Evolutionary conservation across 1,140 invertebrate genomes (phyloP), one percentile per base, ranked within the genome.

Genomic region (Calephelis virginiensis): DNA sequence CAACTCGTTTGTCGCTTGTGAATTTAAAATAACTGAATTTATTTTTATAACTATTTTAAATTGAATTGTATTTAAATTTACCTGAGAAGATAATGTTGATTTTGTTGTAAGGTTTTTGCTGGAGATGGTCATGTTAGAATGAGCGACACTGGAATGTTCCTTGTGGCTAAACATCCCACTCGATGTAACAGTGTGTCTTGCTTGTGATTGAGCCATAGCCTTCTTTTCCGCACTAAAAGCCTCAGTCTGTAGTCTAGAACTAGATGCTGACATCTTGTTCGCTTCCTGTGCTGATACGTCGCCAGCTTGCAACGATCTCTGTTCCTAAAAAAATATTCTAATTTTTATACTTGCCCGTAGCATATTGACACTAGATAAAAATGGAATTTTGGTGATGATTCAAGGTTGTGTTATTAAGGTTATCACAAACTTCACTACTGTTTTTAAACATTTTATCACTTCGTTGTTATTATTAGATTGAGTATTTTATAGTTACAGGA

Each of bases 211-310:
- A 66, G 95, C 94, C 89, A 96, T 95, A 1, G 96, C 95, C 79
- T 95, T 95, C 89, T 97, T 96, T 89, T 97, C 96, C 7, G 96
- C 94, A 67, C 94, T 97, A 84, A 96, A 97, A 11, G 94, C 95
- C 72, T 97, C 96, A 50, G 96, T 97, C 56, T 97, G 95, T 17
- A 98, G 89, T 83, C 96, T 96, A 90, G 97, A 95, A 71, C 94
- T 95, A 11, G 95, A 92, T 5, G 95, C 94, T 48, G 95, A 94
- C 86, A 96, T 93, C 76, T 95, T 96, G 78, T 96, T 95, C 68
- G 94, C 95, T 83, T 97, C 96, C 81, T 97, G 95, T 77, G 97
- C 95, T 28, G 94, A 94, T 13, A 97, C 91, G 83, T 97, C 96
- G 56, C 95, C 95, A 47, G 96, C 93, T 83, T 96, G 96, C 63